phyloP scores from a whole-genome alignment of 2,888 invertebrate species.

The Serrognathus titanus region DNA sequence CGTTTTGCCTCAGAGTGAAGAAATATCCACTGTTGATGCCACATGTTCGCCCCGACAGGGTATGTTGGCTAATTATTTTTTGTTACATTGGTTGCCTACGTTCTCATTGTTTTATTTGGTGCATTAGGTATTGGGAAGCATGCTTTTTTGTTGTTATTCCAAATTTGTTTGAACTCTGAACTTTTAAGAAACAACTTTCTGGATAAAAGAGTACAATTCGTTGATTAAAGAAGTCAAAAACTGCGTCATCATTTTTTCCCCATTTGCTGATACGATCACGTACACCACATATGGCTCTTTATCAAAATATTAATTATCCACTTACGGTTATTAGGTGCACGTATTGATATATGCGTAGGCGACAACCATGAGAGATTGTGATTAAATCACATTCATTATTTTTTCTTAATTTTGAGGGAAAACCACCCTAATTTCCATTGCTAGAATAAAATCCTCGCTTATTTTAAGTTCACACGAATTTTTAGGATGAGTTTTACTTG shows the following conservation, averaged over 20 bases:
- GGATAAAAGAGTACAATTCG: neutral
- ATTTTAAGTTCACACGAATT: constrained; percentile 31
- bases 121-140: no score
- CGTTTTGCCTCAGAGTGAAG: constrained; percentile 40
- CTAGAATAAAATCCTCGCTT: neutral
- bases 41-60: constrained; percentile 72
- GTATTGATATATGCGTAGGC: no score
- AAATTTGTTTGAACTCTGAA: neutral
- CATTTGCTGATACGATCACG: no score
- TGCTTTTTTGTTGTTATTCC: neutral
- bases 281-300: no score
- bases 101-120: neutral
- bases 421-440: no score
- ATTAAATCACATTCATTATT: no score
- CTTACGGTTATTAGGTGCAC: no score
- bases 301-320: no score
- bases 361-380: no score
- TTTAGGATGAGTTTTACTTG: constrained; percentile 86
- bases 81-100: constrained; percentile 14
- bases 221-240: no score
- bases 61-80: constrained; percentile 49
- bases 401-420: no score
- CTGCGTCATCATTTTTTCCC: no score
- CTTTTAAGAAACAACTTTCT: neutral
- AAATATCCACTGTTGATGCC: constrained; percentile 78